Base-by-base conservation (phyloP, 2,888 invertebrate genomes). In the Caenorhabditis zanzibari region DNA sequence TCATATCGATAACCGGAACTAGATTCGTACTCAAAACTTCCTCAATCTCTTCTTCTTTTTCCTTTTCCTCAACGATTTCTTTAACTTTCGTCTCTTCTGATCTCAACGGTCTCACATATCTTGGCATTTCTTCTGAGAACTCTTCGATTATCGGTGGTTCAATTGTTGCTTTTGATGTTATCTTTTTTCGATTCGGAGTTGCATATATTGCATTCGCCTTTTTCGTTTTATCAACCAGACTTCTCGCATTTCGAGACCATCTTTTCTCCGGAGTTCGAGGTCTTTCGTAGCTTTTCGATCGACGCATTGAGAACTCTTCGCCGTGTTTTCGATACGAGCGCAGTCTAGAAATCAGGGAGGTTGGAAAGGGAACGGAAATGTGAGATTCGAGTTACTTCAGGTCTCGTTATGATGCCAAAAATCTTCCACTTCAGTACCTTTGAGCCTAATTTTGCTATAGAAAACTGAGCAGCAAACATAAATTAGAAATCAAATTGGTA, bases 121-220 rank as follows among this genome's bases (percentile, higher is more conserved):
- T 61, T 19, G 82, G 82, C 22, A 82, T 54, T 63, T 79, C 79
- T 38, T 74, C 82, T 3, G 22, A 26, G 26, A 82, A 82, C n/a
- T 79, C 82, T 44, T 77, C 82, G 12, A 82, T 79, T 6, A 73
- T 80, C 16, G 80, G 69, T 24, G 69, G 44, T 10, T 61, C 63
- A 0, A 75, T 47, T 6, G 16, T 19, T 22, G 71, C 47, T 19
- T 47, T 71, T n/a, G 32, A 59, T 10, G 58, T 61, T 4, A 59
- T 59, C 19, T 69, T 69, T 22, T 63, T 69, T 22, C 69, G 59
- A 44, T 63, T 77, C 28, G 77, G 77, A 12, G 77, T 77, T 22
- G 77, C 69, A 54, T 77, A 77, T 28, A 77, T 69, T 19, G 58
- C 59, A 49, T 77, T 61, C 2, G 38, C 26, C n/a, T 68, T 63